These are phyloP conservation scores for Notechis scutatus DNA, from an alignment of 2,113 vertebrate genomes.

Conservation along the genomic window DNA sequence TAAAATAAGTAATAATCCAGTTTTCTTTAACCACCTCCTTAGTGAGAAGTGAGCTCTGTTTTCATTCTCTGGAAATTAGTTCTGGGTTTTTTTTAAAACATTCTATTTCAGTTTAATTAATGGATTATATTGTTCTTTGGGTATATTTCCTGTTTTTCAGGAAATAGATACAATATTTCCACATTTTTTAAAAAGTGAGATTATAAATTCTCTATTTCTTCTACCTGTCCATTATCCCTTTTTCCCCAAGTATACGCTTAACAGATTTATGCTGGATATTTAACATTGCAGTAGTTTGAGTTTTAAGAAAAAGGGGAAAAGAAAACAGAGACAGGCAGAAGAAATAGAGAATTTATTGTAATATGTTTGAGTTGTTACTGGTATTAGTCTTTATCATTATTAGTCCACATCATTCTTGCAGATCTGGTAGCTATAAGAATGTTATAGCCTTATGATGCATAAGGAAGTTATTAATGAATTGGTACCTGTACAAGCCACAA, in stretches of 20 bases:
- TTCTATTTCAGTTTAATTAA: not conserved
- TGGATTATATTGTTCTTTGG: not conserved
- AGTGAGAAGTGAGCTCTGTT: not conserved
- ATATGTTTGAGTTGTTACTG: not conserved
- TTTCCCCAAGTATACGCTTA: not conserved
- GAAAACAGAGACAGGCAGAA: not conserved
- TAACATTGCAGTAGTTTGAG: not conserved
- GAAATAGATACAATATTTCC: not conserved
- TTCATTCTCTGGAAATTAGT: not conserved
- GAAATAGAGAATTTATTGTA: not conserved
- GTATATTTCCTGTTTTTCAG: not conserved
- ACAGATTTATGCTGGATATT: not conserved
- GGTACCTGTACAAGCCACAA: not conserved
- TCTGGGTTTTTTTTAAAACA: too few species aligned
- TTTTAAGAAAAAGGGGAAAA: not conserved
- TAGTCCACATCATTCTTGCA: not conserved
- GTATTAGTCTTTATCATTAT: not conserved
- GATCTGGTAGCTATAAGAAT: not conserved
- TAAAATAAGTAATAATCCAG: not conserved
- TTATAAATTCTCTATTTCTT: not conserved
- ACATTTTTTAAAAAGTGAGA: not conserved
- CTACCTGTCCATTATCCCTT: not conserved
- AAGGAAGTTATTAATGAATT: not conserved
- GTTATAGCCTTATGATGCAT: not conserved
- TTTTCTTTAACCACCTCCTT: not conserved